Evolutionary conservation across 1,140 invertebrate species (phyloP).

Genomic region (Brachionus paranguensis): DNA sequence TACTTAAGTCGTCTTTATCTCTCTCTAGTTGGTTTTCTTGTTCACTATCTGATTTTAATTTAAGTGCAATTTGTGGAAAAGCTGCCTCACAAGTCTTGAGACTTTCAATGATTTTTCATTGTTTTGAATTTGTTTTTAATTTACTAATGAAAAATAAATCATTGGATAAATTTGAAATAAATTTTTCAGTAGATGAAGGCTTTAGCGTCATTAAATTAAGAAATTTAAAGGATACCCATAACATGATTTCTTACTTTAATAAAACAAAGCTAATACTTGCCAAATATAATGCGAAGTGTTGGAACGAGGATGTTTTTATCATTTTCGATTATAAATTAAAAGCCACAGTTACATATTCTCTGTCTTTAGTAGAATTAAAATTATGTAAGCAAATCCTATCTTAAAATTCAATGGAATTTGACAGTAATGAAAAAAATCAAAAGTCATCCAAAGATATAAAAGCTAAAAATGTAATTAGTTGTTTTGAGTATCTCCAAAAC

Average conservation of each 20-base stretch:
- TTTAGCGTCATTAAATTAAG: neutral
- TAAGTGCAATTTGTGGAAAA: neutral
- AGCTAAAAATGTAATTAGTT: neutral
- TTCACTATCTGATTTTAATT: too few relatives aligned
- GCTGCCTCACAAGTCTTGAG: neutral
- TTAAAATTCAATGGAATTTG: neutral
- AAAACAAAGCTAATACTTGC: neutral
- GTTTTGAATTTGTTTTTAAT: constrained; percentile 1
- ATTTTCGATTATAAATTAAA: neutral
- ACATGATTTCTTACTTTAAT: neutral
- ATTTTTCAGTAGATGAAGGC: neutral
- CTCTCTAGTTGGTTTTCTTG: too few relatives aligned
- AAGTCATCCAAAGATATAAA: neutral
- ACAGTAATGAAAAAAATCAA: neutral
- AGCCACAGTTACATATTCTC: neutral
- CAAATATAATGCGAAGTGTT: neutral
- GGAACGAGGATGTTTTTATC: neutral
- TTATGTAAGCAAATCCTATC: neutral
- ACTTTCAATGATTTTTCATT: constrained; percentile 16
- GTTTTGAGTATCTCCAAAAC: too few relatives aligned
- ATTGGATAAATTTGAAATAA: neutral
- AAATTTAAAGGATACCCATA: neutral
- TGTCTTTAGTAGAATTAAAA: neutral
- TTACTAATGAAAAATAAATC: neutral
- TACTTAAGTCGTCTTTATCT: too few relatives aligned